Conservation (phyloP, 2,888 invertebrate species). For the Deroplatys truncata region DNA sequence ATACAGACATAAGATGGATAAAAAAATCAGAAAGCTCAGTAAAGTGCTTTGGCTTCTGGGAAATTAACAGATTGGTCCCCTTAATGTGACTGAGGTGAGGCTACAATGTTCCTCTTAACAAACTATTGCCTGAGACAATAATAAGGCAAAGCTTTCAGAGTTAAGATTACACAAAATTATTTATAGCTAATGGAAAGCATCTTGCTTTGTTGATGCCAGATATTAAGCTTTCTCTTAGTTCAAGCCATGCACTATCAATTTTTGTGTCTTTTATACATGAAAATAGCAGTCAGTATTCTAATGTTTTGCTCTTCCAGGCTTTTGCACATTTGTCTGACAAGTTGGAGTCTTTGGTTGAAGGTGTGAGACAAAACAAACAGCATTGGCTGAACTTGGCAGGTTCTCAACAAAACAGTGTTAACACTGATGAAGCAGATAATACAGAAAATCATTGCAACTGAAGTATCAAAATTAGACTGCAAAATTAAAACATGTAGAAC, state of each 20-base stretch:
- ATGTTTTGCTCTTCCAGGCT: conserved; percentile 53
- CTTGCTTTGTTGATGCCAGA: not conserved
- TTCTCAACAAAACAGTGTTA: not conserved
- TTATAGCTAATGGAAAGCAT: too few species aligned
- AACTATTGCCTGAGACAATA: too few species aligned
- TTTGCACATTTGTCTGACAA: conserved; percentile 77
- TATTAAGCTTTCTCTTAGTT: not conserved
- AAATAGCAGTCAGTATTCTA: not conserved
- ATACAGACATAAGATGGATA: too few species aligned
- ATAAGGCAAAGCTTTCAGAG: too few species aligned
- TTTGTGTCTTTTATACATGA: not conserved
- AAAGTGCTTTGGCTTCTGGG: too few species aligned
- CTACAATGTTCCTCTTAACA: too few species aligned
- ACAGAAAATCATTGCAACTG: not conserved
- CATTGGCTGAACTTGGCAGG: conserved; percentile 78
- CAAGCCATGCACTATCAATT: not conserved
- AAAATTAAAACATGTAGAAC: not conserved
- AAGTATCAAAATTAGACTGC: not conserved
- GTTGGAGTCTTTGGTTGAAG: conserved; percentile 74
- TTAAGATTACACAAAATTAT: too few species aligned
- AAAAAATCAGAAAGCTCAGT: too few species aligned
- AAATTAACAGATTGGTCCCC: too few species aligned
- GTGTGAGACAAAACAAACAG: conserved; percentile 74
- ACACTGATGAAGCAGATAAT: not conserved
- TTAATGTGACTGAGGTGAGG: too few species aligned